Base-by-base conservation (phyloP, 37 sponge, comb jelly and placozoan species). In the Theonella swinhoei region DNA sequence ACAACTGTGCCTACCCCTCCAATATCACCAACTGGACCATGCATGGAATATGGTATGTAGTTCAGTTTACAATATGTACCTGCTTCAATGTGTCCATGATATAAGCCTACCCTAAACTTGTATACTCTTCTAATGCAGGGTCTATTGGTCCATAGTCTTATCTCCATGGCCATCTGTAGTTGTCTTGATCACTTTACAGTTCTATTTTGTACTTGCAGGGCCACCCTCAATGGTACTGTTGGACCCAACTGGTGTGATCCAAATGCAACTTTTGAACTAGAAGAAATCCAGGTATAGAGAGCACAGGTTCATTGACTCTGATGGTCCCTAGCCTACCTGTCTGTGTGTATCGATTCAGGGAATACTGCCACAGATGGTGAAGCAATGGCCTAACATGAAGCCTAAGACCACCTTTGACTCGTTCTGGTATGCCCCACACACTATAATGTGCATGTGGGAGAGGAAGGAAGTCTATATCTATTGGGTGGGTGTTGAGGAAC, bases 241-340 rank as follows among this genome's bases (percentile, higher is more conserved):
- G 77, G 77, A 43, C 77, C 77, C 43, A 58, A 58, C 62, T 58
- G n/a, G 25, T 76, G 77, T 30, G 33, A 76, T 31, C 14, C 43
- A 43, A 58, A 14, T 43, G 62, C 77, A 43, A 43, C 43, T 1
- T 76, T 76, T 47, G n/a, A 25, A 39, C 60, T 31, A 29, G 26
- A 43, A 43, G 77, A n/a, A 29, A 58, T 76, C 1, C 3, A 58
- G 26, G 77, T 76, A 58, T 34, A 62, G 23, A 26, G 11, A 3
- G 24, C 30, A 26, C 32, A 32, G 62, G 11, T 29, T 76, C 30
- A 42, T 47, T 47, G 54, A 14, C 11, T 47, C 7, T 47, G 14
- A 47, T 47, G 7, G 7, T 17, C 11, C 7, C 54, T 17, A 14
- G 7, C 14, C 54, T 14, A 17, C 54, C 54, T 47, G 54, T 47